Conservation (phyloP, 2,113 vertebrate genomes). For the Monarcha castaneiventris region DNA sequence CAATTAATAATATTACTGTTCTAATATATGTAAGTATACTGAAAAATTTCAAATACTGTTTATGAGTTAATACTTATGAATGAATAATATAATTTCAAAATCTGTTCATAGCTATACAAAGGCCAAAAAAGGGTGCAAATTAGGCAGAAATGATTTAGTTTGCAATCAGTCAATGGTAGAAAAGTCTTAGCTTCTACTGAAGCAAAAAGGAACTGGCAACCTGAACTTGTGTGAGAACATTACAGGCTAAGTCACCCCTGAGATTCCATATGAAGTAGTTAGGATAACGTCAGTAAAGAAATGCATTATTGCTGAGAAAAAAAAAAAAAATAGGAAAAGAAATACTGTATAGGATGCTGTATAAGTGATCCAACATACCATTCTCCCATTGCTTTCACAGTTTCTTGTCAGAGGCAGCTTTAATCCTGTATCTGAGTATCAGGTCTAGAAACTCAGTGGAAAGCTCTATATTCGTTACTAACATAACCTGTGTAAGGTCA, state of each 20-base stretch:
- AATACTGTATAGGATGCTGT: background rate
- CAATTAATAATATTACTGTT: background rate
- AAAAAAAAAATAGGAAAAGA: background rate
- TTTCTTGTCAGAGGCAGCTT: background rate
- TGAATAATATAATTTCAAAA: background rate
- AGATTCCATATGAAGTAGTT: background rate
- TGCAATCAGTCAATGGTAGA: background rate
- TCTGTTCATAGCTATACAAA: background rate
- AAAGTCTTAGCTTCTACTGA: background rate
- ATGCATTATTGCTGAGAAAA: background rate
- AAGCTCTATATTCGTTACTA: background rate
- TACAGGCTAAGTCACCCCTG: background rate
- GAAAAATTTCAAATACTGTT: background rate
- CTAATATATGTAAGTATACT: background rate
- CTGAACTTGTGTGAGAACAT: background rate
- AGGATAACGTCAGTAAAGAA: background rate
- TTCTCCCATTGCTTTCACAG: background rate
- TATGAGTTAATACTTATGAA: background rate
- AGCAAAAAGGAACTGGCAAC: background rate
- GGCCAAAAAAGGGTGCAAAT: background rate
- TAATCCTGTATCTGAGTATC: background rate
- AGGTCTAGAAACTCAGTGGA: background rate
- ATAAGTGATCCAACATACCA: background rate
- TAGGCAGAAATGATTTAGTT: background rate
- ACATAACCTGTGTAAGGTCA: background rate